These are phyloP conservation scores for Lucifuga dentata DNA, from an alignment of 2,113 vertebrate species.

Conservation along the genomic window DNA sequence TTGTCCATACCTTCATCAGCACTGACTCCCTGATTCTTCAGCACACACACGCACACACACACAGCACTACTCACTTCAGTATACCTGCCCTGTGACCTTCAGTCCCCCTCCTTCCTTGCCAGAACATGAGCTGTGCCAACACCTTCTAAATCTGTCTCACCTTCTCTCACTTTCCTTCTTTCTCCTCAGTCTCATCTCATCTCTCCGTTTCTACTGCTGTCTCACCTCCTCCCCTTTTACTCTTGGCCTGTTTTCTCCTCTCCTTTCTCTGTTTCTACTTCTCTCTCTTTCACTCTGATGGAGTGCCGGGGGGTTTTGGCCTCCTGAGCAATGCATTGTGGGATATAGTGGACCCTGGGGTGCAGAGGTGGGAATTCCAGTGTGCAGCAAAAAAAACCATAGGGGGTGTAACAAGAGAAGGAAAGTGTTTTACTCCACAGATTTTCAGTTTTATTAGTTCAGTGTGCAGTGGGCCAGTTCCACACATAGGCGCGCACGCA, in stretches of 20 bases:
- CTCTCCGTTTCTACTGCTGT: not conserved
- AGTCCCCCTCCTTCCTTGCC: slow-evolving; percentile 5
- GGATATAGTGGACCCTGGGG: slow-evolving; percentile 58
- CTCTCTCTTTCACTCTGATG: slow-evolving; percentile 18
- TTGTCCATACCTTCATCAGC: slow-evolving; percentile 82
- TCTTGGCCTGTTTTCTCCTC: slow-evolving; percentile 8
- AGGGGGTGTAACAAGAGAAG: slow-evolving; percentile 83
- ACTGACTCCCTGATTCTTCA: slow-evolving; percentile 80
- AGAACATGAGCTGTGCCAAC: slow-evolving; percentile 33
- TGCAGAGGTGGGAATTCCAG: slow-evolving; percentile 87
- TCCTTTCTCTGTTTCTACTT: not conserved
- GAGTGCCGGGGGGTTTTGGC: slow-evolving; percentile 25
- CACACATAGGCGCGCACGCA: slow-evolving; percentile 11
- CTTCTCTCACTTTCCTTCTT: slow-evolving; percentile 13
- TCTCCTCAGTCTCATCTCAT: not conserved
- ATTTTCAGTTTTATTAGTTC: slow-evolving; percentile 87
- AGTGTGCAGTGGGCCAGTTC: slow-evolving; percentile 73
- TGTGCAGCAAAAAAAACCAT: slow-evolving; percentile 77
- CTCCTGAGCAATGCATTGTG: slow-evolving; percentile 57
- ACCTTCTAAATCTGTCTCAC: slow-evolving; percentile 38
- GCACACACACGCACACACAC: slow-evolving; percentile 86
- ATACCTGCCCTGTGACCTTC: slow-evolving; percentile 84
- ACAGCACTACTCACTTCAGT: slow-evolving; percentile 59
- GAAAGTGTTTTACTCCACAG: slow-evolving; percentile 86
- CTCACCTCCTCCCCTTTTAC: not conserved